These are phyloP conservation scores for Hymenochirus boettgeri DNA, from an alignment of 2,113 vertebrate genomes.

Conservation along the genomic window DNA sequence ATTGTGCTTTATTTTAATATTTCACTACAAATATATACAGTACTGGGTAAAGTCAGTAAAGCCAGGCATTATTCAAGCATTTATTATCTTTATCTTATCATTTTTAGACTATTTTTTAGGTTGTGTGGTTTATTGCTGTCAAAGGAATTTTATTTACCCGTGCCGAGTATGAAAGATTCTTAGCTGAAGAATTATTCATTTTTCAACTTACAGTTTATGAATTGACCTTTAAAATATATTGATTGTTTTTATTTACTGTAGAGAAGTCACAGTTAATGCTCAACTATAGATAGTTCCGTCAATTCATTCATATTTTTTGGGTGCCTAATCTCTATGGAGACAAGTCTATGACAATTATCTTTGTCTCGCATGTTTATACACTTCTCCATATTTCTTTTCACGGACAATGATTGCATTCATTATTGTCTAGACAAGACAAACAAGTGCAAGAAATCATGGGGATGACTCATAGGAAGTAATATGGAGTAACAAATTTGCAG, in stretches of 20 bases:
- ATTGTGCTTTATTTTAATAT: too few relatives aligned
- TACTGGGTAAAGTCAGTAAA: too few relatives aligned
- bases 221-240: slow-evolving; percentile 22
- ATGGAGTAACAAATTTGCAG: not conserved
- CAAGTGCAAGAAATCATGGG: slow-evolving; percentile 11
- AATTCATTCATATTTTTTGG: not conserved
- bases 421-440: slow-evolving; percentile 24
- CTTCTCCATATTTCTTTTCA: slow-evolving; percentile 16
- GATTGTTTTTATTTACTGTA: slow-evolving; percentile 10
- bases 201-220: not conserved
- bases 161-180: too few relatives aligned
- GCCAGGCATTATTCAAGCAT: too few relatives aligned
- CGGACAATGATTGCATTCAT: slow-evolving; percentile 19
- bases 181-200: too few relatives aligned
- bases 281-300: not conserved
- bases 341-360: slow-evolving; percentile 8
- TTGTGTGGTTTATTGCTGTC: too few relatives aligned
- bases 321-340: not conserved
- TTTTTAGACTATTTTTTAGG: too few relatives aligned
- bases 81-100: too few relatives aligned
- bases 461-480: not conserved
- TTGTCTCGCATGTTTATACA: not conserved
- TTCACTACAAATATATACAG: too few relatives aligned
- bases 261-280: slow-evolving; percentile 12
- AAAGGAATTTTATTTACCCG: too few relatives aligned